Evolutionary conservation across 2,113 vertebrate genomes (phyloP).

Genomic region (Barbus barbus): DNA sequence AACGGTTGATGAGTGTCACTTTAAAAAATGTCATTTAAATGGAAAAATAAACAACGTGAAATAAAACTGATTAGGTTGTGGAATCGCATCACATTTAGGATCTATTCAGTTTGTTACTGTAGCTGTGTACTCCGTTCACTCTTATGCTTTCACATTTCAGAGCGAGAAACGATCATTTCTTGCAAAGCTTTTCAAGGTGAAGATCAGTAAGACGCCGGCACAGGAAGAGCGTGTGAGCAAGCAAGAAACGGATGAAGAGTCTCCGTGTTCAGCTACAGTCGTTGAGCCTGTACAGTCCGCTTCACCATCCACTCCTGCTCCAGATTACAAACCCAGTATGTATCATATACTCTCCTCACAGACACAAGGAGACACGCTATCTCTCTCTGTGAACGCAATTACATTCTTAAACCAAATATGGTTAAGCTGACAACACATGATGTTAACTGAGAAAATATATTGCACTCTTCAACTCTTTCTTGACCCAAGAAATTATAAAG

Average conservation of each 20-base stretch:
- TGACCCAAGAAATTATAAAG: not conserved
- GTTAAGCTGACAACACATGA: too few relatives aligned
- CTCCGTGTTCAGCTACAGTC: slow-evolving; percentile 75
- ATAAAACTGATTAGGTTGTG: too few relatives aligned
- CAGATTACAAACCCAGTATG: slow-evolving; percentile 91
- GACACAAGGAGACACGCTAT: too few relatives aligned
- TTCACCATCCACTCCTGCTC: slow-evolving; percentile 66
- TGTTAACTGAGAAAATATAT: too few relatives aligned
- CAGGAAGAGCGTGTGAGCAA: slow-evolving; percentile 58
- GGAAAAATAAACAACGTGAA: too few relatives aligned
- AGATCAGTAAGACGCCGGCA: slow-evolving; percentile 61
- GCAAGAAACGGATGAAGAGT: slow-evolving; percentile 47
- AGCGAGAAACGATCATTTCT: slow-evolving; percentile 73
- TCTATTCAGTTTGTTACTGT: too few relatives aligned
- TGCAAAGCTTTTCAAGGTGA: slow-evolving; percentile 71
- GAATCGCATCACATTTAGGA: too few relatives aligned
- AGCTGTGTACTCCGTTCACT: too few relatives aligned
- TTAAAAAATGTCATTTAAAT: too few relatives aligned
- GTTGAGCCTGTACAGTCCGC: slow-evolving; percentile 87
- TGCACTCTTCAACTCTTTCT: not conserved
- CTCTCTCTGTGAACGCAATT: not conserved
- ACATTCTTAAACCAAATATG: not conserved
- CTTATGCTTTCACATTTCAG: slow-evolving; percentile 38
- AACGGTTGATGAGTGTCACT: too few relatives aligned
- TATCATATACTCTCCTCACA: slow-evolving; percentile 68